A percentile compares a stretch with the other conserved stretches of the same genome.
Evolutionary conservation across 2,888 invertebrate species (phyloP).

Genomic region (Parnassius orleans): DNA sequence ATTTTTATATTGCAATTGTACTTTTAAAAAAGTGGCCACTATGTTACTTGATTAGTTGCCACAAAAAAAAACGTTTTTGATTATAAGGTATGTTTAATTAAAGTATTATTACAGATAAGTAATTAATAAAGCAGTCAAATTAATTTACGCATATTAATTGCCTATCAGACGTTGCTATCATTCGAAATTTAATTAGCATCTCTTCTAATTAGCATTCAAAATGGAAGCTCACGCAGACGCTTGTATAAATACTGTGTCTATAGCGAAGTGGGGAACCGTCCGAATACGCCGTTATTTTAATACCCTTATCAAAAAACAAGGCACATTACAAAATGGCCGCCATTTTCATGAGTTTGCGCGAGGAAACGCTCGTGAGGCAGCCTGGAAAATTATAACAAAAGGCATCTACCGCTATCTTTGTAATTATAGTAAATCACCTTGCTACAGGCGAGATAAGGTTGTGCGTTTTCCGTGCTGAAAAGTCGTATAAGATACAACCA

Average conservation of each 20-base stretch:
- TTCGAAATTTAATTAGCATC: constrained; percentile 67
- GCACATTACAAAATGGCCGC: constrained; percentile 79
- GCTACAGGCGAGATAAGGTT: constrained; percentile 78
- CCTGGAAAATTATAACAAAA: constrained; percentile 81
- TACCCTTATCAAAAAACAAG: constrained; percentile 81
- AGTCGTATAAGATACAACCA: constrained; percentile 55
- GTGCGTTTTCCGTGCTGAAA: constrained; percentile 56
- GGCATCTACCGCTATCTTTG: constrained; percentile 81
- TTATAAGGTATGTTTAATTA: no score
- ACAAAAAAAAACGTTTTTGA: neutral
- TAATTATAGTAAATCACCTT: constrained; percentile 82
- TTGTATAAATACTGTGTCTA: constrained; percentile 59
- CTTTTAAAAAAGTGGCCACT: neutral
- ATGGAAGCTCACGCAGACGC: constrained; percentile 71
- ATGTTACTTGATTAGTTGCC: neutral
- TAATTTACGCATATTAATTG: constrained; percentile 20
- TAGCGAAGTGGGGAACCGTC: constrained; percentile 62
- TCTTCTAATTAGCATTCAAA: constrained; percentile 71
- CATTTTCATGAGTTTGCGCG: constrained; percentile 78
- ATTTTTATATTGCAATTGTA: neutral
- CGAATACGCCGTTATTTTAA: constrained; percentile 76
- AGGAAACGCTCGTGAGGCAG: constrained; percentile 74
- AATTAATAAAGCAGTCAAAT: constrained; percentile 4
- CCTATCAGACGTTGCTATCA: constrained; percentile 22
- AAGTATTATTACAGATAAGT: neutral